Evolutionary conservation across 2,888 invertebrate genomes (phyloP).

Genomic region (Drosophila incognita): DNA sequence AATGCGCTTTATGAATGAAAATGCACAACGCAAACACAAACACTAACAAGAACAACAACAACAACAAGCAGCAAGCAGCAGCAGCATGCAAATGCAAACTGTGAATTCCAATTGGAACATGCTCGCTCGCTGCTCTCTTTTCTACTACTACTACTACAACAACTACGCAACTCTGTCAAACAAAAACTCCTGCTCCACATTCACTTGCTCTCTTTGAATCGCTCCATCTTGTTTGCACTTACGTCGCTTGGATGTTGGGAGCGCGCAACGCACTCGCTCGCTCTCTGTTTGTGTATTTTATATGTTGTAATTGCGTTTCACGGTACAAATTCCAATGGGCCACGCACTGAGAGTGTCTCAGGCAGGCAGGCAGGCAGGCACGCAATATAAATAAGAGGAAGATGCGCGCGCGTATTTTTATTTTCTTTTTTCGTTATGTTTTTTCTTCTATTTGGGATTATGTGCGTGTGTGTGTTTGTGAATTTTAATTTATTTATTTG

Average conservation of each 20-base stretch:
- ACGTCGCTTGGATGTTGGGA: conserved; percentile 30
- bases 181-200: conserved; percentile 19
- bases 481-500: conserved; percentile 50
- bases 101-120: conserved; percentile 43
- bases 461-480: conserved; percentile 23
- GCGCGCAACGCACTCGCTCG: conserved; percentile 15
- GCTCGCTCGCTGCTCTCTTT: conserved; percentile 11
- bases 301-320: conserved; percentile 79
- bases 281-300: conserved; percentile 76
- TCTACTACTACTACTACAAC: conserved; percentile 4
- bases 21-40: conserved; percentile 50
- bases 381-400: conserved; percentile 42
- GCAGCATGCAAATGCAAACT: conserved; percentile 57
- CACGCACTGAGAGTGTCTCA: conserved; percentile 52
- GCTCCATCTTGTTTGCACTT: conserved; percentile 24
- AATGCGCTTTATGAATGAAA: conserved; percentile 77
- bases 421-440: conserved; percentile 26
- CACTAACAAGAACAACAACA: conserved; percentile 20
- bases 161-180: conserved; percentile 1
- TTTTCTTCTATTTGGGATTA: not conserved
- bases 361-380: conserved; percentile 9
- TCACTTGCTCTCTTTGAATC: conserved; percentile 1
- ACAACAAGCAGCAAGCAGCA: conserved; percentile 16
- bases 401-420: conserved; percentile 73
- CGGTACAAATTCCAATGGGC: conserved; percentile 80